A percentile compares a stretch with the other conserved stretches of the same genome.
Conservation (phyloP, 2,888 invertebrate species). For the Ectropis crepuscularia region DNA sequence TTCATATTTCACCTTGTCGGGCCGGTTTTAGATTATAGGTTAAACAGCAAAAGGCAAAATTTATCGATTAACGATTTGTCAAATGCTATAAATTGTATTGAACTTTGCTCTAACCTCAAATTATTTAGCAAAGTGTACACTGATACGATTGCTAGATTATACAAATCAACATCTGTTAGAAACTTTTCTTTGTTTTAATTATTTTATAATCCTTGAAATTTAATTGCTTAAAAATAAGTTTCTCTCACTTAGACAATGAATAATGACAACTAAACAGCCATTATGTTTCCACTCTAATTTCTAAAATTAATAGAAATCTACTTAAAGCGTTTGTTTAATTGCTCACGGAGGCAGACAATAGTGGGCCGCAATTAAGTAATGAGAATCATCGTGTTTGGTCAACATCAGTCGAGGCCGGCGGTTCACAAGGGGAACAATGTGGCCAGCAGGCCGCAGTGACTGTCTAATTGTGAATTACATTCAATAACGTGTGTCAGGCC, state of each 20-base stretch:
- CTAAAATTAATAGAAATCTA: conserved; percentile 74
- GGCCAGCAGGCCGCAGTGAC: conserved; percentile 42
- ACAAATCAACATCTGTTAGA: not conserved
- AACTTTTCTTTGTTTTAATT: not conserved
- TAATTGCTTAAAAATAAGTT: conserved; percentile 28
- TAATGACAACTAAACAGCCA: conserved; percentile 35
- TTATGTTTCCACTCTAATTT: conserved; percentile 56
- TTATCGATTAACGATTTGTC: conserved; percentile 22
- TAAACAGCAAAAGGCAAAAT: conserved; percentile 4
- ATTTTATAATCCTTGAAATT: conserved; percentile 7
- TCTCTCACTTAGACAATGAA: conserved; percentile 35
- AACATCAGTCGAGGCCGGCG: conserved; percentile 66
- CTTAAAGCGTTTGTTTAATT: conserved; percentile 75
- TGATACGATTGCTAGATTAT: conserved; percentile 4
- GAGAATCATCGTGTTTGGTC: conserved; percentile 73
- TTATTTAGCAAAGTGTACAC: not conserved
- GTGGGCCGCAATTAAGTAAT: conserved; percentile 78
- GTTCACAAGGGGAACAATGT: conserved; percentile 70
- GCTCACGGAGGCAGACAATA: conserved; percentile 71
- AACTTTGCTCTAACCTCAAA: not conserved
- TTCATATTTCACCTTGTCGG: conserved; percentile 23
- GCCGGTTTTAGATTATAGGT: conserved; percentile 1
- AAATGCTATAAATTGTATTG: conserved; percentile 7
- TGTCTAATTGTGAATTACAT: conserved; percentile 46
- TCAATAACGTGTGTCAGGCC: conserved; percentile 16